Base-by-base conservation (phyloP, 2,113 vertebrate species). In the Notiomystis cincta region DNA sequence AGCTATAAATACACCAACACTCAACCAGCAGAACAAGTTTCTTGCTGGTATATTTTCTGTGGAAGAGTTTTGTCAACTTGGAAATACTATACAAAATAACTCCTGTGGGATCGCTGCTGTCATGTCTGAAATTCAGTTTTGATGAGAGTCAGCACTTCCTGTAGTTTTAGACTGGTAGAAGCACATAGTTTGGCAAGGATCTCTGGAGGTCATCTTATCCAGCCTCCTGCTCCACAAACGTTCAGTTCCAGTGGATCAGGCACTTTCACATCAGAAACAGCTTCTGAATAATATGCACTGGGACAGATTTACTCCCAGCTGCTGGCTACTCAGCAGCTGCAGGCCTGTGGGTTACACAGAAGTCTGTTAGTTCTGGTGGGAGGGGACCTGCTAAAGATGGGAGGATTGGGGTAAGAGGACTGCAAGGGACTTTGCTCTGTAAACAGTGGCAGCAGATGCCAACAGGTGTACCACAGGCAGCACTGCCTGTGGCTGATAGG, bases 1-100 rank as follows among this genome's bases (percentile, higher is more conserved):
- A 90, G 76, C 92, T 93, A 80, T 92, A 92, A 95, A 95, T 97
- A 88, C 42, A 95, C 45, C 62, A 80, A 50, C 85, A 90, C 50
- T 37, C 64, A 92, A 90, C 92, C 88, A 93, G 94, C 67, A 95
- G 82, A 96, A 90, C 95, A 57, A 88, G 92, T 90, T 94, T 82
- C 71, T 92, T 88, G 66, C 79, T 85, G 14, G 23, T 57, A 1
- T 48, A 40, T 77, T 85, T 93, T 61, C 37, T 57, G 33, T 85
- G 58, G 2, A 10, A 76, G 62, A 61, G 19, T 56, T 92, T 80
- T 86, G 35, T 53, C 67, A 77, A n/a, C 31, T 69, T 86, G 51
- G 71, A 50, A 92, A 77, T 53, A 30, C 40, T 13, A 1, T 62
- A 27, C 44, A 28, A 80, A 92, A 61, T 57, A 90, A 65, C 11